These are phyloP conservation scores for Cryptoprocta ferox DNA, from an alignment of 2,797 vertebrate genomes.

Conservation along the genomic window DNA sequence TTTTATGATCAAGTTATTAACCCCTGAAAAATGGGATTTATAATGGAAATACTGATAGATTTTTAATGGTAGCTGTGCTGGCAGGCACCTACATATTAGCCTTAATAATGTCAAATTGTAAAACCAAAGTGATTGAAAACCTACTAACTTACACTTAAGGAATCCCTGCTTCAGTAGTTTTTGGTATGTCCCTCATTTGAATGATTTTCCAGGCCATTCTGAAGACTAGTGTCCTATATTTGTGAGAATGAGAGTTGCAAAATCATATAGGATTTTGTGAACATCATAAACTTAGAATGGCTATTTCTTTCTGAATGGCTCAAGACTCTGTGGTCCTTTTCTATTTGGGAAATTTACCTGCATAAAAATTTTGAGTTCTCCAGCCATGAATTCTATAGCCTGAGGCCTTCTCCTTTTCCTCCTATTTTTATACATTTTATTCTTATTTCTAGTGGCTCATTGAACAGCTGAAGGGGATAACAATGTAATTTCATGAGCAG, in stretches of 20 bases:
- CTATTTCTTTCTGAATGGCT: conserved; percentile 56
- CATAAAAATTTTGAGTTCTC: conserved; percentile 70
- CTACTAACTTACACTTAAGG: conserved; percentile 66
- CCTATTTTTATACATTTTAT: conserved; percentile 71
- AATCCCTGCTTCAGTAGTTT: conserved; percentile 71
- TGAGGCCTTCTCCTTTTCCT: conserved; percentile 41
- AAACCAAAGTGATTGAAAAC: conserved; percentile 70
- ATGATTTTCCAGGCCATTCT: conserved; percentile 72
- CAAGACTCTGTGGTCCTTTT: conserved; percentile 63
- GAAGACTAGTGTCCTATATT: conserved; percentile 55
- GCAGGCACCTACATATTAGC: conserved; percentile 60
- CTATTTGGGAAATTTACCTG: conserved; percentile 75
- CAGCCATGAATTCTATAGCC: conserved; percentile 46
- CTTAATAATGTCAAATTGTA: conserved; percentile 68
- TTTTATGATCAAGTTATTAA: conserved; percentile 76
- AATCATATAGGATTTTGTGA: conserved; percentile 62
- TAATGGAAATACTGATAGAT: conserved; percentile 71
- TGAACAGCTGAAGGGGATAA: conserved; percentile 68
- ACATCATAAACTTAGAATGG: conserved; percentile 58
- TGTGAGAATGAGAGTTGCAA: conserved; percentile 44
- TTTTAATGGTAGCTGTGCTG: conserved; percentile 63
- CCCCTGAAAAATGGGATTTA: conserved; percentile 65
- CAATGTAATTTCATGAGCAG: conserved; percentile 46
- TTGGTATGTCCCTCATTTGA: conserved; percentile 44
- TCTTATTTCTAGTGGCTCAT: conserved; percentile 65